Conservation (phyloP, 2,113 vertebrate species). For the Sturnus vulgaris region DNA sequence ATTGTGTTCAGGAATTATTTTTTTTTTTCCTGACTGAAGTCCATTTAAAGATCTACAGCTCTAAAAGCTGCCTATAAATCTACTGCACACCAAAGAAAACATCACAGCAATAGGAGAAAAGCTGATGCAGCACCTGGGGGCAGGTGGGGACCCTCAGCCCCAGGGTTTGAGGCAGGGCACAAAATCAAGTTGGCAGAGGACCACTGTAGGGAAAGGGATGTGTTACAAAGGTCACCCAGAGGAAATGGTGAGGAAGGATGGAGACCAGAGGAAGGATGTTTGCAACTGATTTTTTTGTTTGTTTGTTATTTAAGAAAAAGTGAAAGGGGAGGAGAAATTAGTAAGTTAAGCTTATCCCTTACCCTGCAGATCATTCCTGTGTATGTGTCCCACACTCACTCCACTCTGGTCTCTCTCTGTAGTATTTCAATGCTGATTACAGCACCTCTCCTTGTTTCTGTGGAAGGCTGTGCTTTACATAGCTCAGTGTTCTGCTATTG, state of each 20-base stretch:
- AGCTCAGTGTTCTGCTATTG: background rate
- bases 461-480: background rate
- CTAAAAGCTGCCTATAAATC: background rate
- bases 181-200: background rate
- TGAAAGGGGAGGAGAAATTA: background rate
- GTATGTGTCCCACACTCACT: background rate
- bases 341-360: background rate
- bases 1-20: background rate
- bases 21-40: background rate
- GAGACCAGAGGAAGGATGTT: background rate
- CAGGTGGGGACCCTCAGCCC: background rate
- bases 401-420: background rate
- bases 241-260: background rate
- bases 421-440: background rate
- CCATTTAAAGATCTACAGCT: background rate
- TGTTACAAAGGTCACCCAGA: background rate
- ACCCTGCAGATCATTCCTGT: background rate
- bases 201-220: rapidly evolving
- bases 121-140: background rate
- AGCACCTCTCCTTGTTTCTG: background rate
- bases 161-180: background rate
- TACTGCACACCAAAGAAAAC: background rate
- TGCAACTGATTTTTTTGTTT: background rate
- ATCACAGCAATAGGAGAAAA: background rate
- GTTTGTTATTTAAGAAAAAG: background rate